Evolutionary conservation across 2,888 invertebrate genomes (phyloP), one percentile per base, ranked within the genome.

Genomic region (Sericinus montela): DNA sequence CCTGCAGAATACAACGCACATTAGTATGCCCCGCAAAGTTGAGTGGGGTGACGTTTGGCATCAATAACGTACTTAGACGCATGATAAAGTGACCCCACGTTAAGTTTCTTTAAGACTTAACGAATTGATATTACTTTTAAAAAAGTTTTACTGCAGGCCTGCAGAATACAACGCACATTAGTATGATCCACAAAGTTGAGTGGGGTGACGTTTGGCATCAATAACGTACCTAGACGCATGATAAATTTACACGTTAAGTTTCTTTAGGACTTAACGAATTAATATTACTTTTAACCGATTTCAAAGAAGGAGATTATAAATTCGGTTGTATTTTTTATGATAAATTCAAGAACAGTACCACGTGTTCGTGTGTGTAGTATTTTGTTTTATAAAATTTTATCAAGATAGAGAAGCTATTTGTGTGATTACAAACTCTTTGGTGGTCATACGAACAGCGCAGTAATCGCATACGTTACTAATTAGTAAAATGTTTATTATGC

Each of bases 151-250:
- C 40, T 38, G 37, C 38, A 38, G 13, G 36, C 51, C 36, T 46
- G 38, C 48, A 19, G 43, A 48, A 38, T 34, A 49, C 54, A 44
- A 46, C 51, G 51, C 37, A 48, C 59, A 66, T 63, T 65, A 61
- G 61, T 65, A 65, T 66, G 63, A 62, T 60, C 60, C 62, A 60
- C 63, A 60, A 57, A 59, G 55, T 60, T 51, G 55, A 56, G 59
- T 56, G 68, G 69, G 62, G 69, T 74, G 68, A 60, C 74, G 65
- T 76, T 72, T 75, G 67, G 74, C 73, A 72, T 78, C 65, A 67
- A 67, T 61, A 68, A 70, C 53, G 56, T 43, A 51, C 57, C 19
- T 19, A 19, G 19, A 5, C 19, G 19, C 19, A 19, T 5, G 5
- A 19, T 19, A 19, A 44, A 25, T 29, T 44, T 6, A 37, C 25